A percentile compares a stretch with the other conserved stretches of the same genome.
Evolutionary conservation across 2,888 invertebrate genomes (phyloP).

Genomic region (Synanthedon vespiformis): DNA sequence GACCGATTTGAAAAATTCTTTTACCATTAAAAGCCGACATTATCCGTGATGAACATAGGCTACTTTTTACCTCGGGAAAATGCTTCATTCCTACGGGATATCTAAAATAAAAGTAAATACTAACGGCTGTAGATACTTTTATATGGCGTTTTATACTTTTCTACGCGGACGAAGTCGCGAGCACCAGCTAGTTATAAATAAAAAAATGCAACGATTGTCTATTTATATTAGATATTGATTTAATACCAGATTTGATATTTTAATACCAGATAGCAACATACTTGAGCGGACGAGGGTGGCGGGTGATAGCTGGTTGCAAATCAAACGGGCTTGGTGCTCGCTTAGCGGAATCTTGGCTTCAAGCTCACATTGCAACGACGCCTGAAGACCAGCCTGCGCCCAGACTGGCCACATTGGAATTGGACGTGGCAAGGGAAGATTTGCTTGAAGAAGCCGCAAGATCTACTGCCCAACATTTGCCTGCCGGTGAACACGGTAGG

Average conservation of each 20-base stretch:
- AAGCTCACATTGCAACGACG: constrained; percentile 60
- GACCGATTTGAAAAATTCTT: too few species aligned
- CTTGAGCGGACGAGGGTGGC: constrained; percentile 78
- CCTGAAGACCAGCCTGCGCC: constrained; percentile 57
- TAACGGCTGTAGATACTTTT: too few species aligned
- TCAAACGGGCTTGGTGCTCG: constrained; percentile 72
- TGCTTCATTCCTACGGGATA: too few species aligned
- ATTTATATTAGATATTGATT: not conserved
- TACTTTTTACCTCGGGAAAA: too few species aligned
- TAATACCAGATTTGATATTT: constrained; percentile 3
- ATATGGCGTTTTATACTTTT: too few species aligned
- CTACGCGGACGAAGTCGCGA: too few species aligned
- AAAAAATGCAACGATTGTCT: not conserved
- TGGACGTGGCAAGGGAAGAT: constrained; percentile 86
- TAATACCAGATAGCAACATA: constrained; percentile 73
- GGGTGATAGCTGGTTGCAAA: constrained; percentile 82
- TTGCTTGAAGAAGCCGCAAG: constrained; percentile 83
- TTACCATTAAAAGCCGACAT: too few species aligned
- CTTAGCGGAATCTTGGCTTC: constrained; percentile 72
- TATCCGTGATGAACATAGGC: too few species aligned
- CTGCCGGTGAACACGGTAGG: constrained; percentile 83
- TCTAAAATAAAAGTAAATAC: too few species aligned
- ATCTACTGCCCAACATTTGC: constrained; percentile 82
- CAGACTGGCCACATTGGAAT: constrained; percentile 76
- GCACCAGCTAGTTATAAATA: too few species aligned